Percentiles rank a stretch among this genome's conserved stretches.
phyloP scores from a whole-genome alignment of 2,797 vertebrate species.

The Eutrigla gurnardus region DNA sequence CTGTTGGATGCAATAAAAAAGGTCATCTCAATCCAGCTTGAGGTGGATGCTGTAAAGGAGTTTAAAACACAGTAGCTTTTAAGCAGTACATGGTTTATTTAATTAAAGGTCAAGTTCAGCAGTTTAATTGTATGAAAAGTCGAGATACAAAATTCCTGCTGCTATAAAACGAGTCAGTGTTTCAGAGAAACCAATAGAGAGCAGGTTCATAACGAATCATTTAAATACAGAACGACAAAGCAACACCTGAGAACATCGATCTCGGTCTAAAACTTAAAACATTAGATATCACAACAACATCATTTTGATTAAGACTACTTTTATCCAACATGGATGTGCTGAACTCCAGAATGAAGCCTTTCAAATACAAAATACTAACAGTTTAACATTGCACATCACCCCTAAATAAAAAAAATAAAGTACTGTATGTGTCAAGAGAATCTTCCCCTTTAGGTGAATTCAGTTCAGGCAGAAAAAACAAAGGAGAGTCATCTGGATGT shows the following conservation, averaged over 20 bases:
- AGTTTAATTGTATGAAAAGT: conserved; percentile 50
- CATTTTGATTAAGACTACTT: background rate
- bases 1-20: conserved; percentile 81
- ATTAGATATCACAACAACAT: conserved; percentile 6
- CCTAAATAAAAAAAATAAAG: conserved; percentile 19
- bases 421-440: background rate
- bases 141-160: conserved; percentile 41
- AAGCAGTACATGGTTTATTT: conserved; percentile 36
- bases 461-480: background rate
- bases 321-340: background rate
- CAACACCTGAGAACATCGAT: conserved; percentile 10
- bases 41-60: background rate
- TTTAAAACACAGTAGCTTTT: background rate
- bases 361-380: conserved; percentile 7
- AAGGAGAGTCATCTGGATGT: background rate
- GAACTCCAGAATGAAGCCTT: conserved; percentile 24
- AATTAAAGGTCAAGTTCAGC: conserved; percentile 49
- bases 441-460: background rate
- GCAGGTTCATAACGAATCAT: conserved; percentile 38
- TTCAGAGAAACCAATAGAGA: background rate
- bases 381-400: conserved; percentile 71
- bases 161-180: conserved; percentile 36
- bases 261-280: conserved; percentile 19
- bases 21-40: conserved; percentile 44
- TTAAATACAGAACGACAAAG: conserved; percentile 47